Evolutionary conservation across 35 echinoderm and acorn worm species (phyloP).

Genomic region (Ophiothrix spiculata): DNA sequence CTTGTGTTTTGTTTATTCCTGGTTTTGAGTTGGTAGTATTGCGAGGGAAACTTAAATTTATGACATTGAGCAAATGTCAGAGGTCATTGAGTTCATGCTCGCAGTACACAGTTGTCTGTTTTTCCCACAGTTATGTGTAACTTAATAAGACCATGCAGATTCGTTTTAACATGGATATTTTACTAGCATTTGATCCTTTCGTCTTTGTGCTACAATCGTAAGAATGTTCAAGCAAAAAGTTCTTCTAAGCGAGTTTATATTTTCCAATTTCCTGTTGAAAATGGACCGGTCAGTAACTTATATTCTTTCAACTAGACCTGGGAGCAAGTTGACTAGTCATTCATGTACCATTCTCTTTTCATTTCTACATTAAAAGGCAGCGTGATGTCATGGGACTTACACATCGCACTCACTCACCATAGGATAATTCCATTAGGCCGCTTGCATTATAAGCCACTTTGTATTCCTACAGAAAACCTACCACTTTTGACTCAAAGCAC

Average conservation of each 20-base stretch:
- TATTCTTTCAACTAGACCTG: too few relatives aligned
- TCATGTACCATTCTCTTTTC: not conserved
- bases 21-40: too few relatives aligned
- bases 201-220: too few relatives aligned
- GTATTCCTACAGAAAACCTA: not conserved
- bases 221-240: too few relatives aligned
- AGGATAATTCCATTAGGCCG: conserved; percentile 9
- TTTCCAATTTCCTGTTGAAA: too few relatives aligned
- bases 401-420: not conserved
- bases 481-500: not conserved
- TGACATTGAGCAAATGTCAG: not conserved
- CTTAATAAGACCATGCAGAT: too few relatives aligned
- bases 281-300: too few relatives aligned
- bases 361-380: not conserved
- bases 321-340: not conserved
- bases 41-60: too few relatives aligned
- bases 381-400: not conserved
- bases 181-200: too few relatives aligned
- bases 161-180: too few relatives aligned
- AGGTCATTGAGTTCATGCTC: not conserved
- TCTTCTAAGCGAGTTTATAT: too few relatives aligned
- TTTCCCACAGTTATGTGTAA: conserved; percentile 4
- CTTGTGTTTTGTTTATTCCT: too few relatives aligned
- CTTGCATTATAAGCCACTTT: not conserved
- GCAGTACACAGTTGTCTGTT: not conserved